Percentiles rank a stretch among this genome's conserved stretches.
Conservation (phyloP, 2,888 invertebrate species). For the Netelia inedita region DNA sequence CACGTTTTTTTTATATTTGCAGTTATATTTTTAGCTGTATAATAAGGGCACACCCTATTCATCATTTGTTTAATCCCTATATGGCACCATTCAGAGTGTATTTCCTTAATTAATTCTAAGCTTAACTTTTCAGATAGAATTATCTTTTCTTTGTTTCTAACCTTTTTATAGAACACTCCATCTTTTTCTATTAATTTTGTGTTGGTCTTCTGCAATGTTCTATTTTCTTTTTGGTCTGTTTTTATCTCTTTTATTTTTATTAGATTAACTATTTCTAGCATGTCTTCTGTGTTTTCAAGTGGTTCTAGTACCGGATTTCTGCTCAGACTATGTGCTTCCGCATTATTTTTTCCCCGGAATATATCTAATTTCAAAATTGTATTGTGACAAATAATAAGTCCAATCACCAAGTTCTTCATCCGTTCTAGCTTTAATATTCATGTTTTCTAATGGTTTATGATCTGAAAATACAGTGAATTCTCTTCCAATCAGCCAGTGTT, state of each 20-base stretch:
- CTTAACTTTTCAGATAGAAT: conserved; percentile 37
- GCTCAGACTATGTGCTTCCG: neutral
- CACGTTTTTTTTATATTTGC: conserved; percentile 55
- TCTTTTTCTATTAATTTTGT: conserved; percentile 37
- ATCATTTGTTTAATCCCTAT: conserved; percentile 40
- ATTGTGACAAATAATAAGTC: conserved; percentile 12
- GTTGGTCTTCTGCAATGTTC: conserved; percentile 27
- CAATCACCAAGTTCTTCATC: neutral
- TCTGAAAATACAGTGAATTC: conserved; percentile 3
- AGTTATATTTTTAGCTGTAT: conserved; percentile 42
- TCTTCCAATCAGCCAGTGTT: conserved; percentile 10
- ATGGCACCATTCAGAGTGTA: conserved; percentile 35
- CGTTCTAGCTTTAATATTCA: conserved; percentile 4
- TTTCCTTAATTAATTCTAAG: conserved; percentile 18
- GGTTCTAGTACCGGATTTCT: conserved; percentile 8
- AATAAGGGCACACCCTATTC: conserved; percentile 37
- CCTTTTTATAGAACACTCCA: conserved; percentile 24
- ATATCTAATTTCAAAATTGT: conserved; percentile 2
- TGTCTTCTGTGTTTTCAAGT: neutral
- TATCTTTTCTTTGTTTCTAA: conserved; percentile 37
- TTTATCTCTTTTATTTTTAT: conserved; percentile 28
- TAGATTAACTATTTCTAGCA: neutral
- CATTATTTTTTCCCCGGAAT: neutral
- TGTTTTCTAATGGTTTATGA: neutral
- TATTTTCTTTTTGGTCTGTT: conserved; percentile 30